These are phyloP conservation scores for Melanchra persicariae DNA, from an alignment of 2,888 invertebrate species.

Conservation along the genomic window DNA sequence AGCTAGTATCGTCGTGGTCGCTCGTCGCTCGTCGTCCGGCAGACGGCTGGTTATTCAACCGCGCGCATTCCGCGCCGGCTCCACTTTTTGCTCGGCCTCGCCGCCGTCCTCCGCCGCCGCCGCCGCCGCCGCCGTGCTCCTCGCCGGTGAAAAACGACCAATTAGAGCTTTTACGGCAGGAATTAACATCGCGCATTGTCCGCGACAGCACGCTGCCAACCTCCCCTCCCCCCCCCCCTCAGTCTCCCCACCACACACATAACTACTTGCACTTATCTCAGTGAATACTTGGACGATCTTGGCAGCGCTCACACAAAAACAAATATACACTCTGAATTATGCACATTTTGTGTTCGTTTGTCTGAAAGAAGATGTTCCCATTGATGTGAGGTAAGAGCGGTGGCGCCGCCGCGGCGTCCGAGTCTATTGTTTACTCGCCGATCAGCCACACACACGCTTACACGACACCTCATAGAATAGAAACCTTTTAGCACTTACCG, in stretches of 20 bases:
- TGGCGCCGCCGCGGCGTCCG: slow-evolving; percentile 81
- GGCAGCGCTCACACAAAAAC: slow-evolving; percentile 71
- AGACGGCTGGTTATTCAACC: slow-evolving; percentile 90
- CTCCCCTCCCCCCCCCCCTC: slow-evolving; percentile 47
- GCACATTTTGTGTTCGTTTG: slow-evolving; percentile 76
- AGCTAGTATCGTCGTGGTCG: slow-evolving; percentile 75
- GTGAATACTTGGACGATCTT: slow-evolving; percentile 69
- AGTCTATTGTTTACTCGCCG: slow-evolving; percentile 75
- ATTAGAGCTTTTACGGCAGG: slow-evolving; percentile 87
- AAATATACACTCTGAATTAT: slow-evolving; percentile 74
- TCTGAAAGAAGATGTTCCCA: slow-evolving; percentile 75
- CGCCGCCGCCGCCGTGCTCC: slow-evolving; percentile 49
- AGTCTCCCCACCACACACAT: slow-evolving; percentile 36
- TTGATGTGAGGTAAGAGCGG: slow-evolving; percentile 79
- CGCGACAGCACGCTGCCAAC: slow-evolving; percentile 65
- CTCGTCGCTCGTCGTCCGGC: slow-evolving; percentile 67
- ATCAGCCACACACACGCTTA: slow-evolving; percentile 58
- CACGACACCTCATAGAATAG: slow-evolving; percentile 64
- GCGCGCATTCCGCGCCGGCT: slow-evolving; percentile 88
- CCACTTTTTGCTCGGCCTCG: slow-evolving; percentile 87
- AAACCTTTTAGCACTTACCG: slow-evolving; percentile 68
- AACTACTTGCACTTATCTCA: slow-evolving; percentile 65
- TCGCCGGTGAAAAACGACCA: slow-evolving; percentile 81
- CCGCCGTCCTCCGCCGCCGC: slow-evolving; percentile 50
- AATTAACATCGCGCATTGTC: slow-evolving; percentile 85